Base-by-base conservation (phyloP, 2,888 invertebrate genomes). In the Drosophila rellima region DNA sequence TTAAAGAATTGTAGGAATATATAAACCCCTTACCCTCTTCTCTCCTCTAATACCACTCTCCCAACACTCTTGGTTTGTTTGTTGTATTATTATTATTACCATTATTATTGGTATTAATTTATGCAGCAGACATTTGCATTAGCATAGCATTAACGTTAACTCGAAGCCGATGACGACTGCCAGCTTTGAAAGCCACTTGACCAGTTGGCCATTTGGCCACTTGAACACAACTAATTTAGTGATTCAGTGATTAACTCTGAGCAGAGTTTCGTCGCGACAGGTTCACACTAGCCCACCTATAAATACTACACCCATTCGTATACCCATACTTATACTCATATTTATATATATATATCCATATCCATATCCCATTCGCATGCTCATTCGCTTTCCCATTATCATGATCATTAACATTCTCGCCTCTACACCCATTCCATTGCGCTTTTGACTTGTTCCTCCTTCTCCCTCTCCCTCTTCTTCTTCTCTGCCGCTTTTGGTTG, bases 81-180 rank as follows among this genome's bases (percentile, higher is more conserved):
- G 42, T 33, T 48, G 33, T 52, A 39, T 5, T 51, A 72, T 63
- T 71, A 70, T 70, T 70, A 62, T 82, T 69, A 63, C 68, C 57
- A 54, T 69, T 59, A 29, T 65, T 79, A 74, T 88, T 77, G 77
- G 63, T 88, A 80, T 86, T 82, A 80, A 88, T 88, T 88, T 88
- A 83, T 83, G 75, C 83, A 83, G 83, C 83, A 88, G 83, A 82
- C 87, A 70, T 72, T 70, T 67, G 72, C 70, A 82, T 83, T 83
- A 83, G 75, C 83, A 83, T 83, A 54, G 67, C 78, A 86, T 83
- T 88, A 83, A 82, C 61, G 69, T 69, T 26, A 37, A 39, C 55
- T 63, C 37, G 51, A 45, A 48, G 52, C 56, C 62, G 40, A 47
- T 45, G 74, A 61, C 63, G 31, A 37, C 11, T 35, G 23, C 39